Conservation (phyloP, 2,888 invertebrate genomes). For the Andrena marginata region DNA sequence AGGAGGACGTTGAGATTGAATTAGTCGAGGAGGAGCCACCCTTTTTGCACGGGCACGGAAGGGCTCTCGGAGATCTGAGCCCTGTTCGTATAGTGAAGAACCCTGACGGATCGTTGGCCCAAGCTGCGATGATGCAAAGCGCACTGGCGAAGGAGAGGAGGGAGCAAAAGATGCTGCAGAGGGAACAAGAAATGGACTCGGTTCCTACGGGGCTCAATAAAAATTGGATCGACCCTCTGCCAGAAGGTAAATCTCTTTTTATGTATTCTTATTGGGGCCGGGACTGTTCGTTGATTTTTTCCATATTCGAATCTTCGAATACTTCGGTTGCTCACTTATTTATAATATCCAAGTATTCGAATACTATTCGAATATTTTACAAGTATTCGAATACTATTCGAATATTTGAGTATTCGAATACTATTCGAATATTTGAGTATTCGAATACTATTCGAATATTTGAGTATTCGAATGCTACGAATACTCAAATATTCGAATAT, state of each 20-base stretch:
- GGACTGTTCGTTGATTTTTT: too few relatives aligned
- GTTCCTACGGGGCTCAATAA: constrained; percentile 93
- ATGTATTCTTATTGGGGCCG: neutral
- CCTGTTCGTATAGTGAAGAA: constrained; percentile 99
- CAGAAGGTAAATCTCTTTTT: constrained; percentile 87
- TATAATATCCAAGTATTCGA: too few relatives aligned
- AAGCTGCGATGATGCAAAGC: constrained; percentile 99
- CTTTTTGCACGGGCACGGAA: constrained; percentile 96
- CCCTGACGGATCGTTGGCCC: constrained; percentile 99
- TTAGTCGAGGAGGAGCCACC: constrained; percentile 99
- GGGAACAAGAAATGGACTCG: constrained; percentile 96
- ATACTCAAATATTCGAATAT: too few relatives aligned
- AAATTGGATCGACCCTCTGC: constrained; percentile 98
- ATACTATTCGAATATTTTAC: too few relatives aligned
- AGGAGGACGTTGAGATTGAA: constrained; percentile 99
- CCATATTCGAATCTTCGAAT: too few relatives aligned
- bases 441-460: too few relatives aligned
- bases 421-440: too few relatives aligned
- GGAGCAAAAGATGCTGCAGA: constrained; percentile 97
- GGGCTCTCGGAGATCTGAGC: constrained; percentile 95
- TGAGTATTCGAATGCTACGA: too few relatives aligned
- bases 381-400: too few relatives aligned
- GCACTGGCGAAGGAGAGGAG: constrained; percentile 98
- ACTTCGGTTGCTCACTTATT: too few relatives aligned
- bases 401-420: too few relatives aligned